These are phyloP conservation scores for Spermophilus dauricus DNA, from an alignment of 2,113 vertebrate genomes.

Conservation along the genomic window DNA sequence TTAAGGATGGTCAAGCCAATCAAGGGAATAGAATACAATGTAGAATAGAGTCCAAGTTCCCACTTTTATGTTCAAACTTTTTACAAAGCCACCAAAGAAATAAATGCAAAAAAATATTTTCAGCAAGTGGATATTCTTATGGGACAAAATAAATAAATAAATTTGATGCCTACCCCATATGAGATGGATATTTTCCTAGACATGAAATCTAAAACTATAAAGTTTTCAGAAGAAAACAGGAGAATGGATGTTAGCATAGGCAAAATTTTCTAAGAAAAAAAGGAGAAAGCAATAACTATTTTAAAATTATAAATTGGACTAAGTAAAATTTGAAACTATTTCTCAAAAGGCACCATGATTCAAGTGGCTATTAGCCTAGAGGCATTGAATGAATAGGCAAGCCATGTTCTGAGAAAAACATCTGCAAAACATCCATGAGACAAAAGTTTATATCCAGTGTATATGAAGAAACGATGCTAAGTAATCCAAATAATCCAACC, in stretches of 20 bases:
- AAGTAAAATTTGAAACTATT: not conserved
- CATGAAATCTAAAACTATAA: not conserved
- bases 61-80: not conserved
- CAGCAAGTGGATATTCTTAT: not conserved
- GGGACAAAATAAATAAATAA: not conserved
- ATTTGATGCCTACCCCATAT: not conserved
- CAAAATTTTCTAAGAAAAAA: not conserved
- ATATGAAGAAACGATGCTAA: not conserved
- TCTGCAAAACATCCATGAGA: not conserved
- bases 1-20: not conserved
- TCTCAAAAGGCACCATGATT: not conserved
- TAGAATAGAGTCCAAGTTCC: not conserved
- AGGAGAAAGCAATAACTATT: not conserved
- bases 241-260: not conserved
- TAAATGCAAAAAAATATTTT: not conserved
- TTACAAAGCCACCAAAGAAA: not conserved
- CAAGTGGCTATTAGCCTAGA: no score
- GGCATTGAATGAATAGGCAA: not conserved
- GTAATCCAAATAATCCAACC: not conserved
- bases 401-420: not conserved
- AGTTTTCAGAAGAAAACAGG: not conserved
- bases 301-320: not conserved
- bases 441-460: not conserved
- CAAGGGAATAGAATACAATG: not conserved
- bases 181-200: not conserved